These are phyloP conservation scores for Podarcis siculus DNA, from an alignment of 2,797 vertebrate genomes.

Conservation along the genomic window DNA sequence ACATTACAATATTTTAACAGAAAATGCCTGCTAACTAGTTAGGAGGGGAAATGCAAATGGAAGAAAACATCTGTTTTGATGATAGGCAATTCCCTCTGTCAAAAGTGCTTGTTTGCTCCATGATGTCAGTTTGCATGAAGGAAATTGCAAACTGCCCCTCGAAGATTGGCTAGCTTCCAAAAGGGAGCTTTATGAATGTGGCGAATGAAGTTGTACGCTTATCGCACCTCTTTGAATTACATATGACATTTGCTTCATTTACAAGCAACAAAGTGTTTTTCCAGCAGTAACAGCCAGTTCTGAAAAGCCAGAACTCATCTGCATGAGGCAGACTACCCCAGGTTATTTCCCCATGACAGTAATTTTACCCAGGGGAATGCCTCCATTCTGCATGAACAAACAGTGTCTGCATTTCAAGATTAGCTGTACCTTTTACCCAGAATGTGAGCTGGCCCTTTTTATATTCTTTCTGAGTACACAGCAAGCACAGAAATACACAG, in stretches of 20 bases:
- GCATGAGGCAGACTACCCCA: constrained; percentile 16
- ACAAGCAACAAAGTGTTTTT: constrained; percentile 53
- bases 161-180: constrained; percentile 58
- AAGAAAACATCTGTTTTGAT: constrained; percentile 72
- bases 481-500: neutral
- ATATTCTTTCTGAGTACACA: neutral
- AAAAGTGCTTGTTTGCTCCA: constrained; percentile 63
- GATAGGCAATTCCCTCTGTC: constrained; percentile 71
- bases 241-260: constrained; percentile 58
- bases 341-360: constrained; percentile 32
- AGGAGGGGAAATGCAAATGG: constrained; percentile 73
- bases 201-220: constrained; percentile 46
- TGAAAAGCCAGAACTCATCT: constrained; percentile 43
- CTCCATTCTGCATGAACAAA: constrained; percentile 6
- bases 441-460: neutral
- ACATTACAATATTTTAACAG: constrained; percentile 77
- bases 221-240: constrained; percentile 62
- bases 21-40: constrained; percentile 65
- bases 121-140: constrained; percentile 63
- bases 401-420: constrained; percentile 23
- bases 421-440: constrained; percentile 2
- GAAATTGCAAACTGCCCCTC: constrained; percentile 56
- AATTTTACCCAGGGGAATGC: constrained; percentile 27
- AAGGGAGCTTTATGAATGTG: constrained; percentile 56
- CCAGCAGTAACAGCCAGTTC: constrained; percentile 48